These are phyloP conservation scores for Prochilodus magdalenae DNA, from an alignment of 2,113 vertebrate species.

Conservation along the genomic window DNA sequence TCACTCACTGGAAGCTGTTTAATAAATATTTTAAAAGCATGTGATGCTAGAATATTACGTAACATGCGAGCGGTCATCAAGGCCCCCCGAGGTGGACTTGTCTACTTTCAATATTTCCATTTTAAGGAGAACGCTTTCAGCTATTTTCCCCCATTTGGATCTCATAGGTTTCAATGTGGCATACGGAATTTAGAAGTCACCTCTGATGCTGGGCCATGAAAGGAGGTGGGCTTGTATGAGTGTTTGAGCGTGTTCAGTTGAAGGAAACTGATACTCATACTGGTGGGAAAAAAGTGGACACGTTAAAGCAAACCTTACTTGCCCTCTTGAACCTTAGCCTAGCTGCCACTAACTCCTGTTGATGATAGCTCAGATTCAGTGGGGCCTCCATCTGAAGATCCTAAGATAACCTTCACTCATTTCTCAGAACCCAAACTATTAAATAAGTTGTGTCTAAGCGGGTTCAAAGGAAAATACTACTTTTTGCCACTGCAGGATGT, in stretches of 20 bases:
- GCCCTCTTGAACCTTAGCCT: background rate
- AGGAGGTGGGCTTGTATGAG: constrained; percentile 14
- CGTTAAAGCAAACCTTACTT: background rate
- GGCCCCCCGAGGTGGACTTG: background rate
- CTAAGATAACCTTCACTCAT: background rate
- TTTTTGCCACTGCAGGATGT: background rate
- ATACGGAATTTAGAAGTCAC: constrained; percentile 8
- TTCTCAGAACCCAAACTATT: background rate
- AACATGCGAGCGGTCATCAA: constrained; percentile 9
- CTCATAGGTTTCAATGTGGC: background rate
- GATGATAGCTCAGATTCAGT: too few relatives aligned
- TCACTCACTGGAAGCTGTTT: background rate
- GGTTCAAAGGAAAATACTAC: background rate
- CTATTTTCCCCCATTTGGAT: constrained; percentile 25
- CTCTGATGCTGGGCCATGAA: constrained; percentile 32
- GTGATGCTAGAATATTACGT: background rate
- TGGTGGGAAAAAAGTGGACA: background rate
- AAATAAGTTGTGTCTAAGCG: background rate
- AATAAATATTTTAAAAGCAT: constrained; percentile 32
- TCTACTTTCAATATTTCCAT: constrained; percentile 37
- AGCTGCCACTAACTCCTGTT: background rate
- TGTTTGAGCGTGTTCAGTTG: background rate
- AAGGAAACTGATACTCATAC: constrained; percentile 5
- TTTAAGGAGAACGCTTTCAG: constrained; percentile 14
- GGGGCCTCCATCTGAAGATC: background rate